Evolutionary conservation across 2,797 vertebrate genomes (phyloP), one percentile per base, ranked within the genome.

Genomic region (Centropyge bicolor): DNA sequence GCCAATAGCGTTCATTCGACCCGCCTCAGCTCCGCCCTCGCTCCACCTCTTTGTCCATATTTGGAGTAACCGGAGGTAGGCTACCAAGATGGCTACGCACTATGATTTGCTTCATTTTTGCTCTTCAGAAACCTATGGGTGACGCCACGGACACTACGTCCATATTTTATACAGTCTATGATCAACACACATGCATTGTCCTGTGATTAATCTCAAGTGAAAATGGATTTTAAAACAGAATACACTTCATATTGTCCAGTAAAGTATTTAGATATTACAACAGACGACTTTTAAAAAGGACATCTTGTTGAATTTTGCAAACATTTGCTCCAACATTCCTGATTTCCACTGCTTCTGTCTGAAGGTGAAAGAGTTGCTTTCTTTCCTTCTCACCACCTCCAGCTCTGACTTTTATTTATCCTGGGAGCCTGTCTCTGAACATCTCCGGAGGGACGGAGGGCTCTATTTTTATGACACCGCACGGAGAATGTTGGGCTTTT

Each of bases 401-500:
- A 9, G 40, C 68, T 3, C 35, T 19, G 63, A 68, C 24, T 65
- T 80, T 71, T 64, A 60, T 72, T 60, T 55, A 19, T 70, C 65
- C 24, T n/a, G 31, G 16, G 60, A 71, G 20, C 16, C 7, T 45
- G 62, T 12, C 56, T 80, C 19, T 49, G 73, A 78, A 76, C 70
- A 76, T 78, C 62, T 68, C 65, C 38, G 31, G 36, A 61, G 67
- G 55, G 55, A 51, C 52, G 0, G 5, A 49, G 31, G 31, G 46
- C 78, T 86, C 76, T 70, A 51, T 84, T 88, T 84, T 80, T 74
- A 54, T 65, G 46, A 68, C 55, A 38, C 17, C 6, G 73, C 68
- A 61, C 9, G 0, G 64, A 73, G 55, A 51, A 59, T 70, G 68
- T 78, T 62, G 36, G 36, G 59, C 43, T 73, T 77, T 76, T 78